Conservation (phyloP, 1,140 invertebrate species). For the Drosophila prosaltans region DNA sequence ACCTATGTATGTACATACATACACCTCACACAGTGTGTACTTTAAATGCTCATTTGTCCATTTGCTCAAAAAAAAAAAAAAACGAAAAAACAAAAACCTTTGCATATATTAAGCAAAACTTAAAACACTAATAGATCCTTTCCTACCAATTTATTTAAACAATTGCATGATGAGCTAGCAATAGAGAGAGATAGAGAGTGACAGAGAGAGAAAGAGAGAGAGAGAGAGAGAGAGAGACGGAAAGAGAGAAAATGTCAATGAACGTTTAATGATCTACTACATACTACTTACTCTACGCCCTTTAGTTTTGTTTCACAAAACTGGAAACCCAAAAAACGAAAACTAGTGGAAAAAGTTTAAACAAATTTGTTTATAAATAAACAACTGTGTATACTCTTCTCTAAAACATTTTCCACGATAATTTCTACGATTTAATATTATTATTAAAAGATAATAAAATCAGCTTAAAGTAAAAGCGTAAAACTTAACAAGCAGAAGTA, state of each 20-base stretch:
- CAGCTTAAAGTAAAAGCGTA: no score
- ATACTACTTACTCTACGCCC: constrained; percentile 31
- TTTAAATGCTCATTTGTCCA: constrained; percentile 3
- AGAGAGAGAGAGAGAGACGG: background rate
- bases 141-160: background rate
- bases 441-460: background rate
- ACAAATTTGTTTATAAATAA: background rate
- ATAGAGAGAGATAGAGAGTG: background rate
- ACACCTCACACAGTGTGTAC: constrained; percentile 43
- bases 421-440: background rate
- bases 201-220: background rate
- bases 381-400: background rate
- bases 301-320: constrained; percentile 37
- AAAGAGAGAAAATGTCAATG: constrained; percentile 34
- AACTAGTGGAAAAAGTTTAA: constrained; percentile 5
- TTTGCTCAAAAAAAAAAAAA: background rate
- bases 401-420: background rate
- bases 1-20: background rate
- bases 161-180: constrained; percentile 13
- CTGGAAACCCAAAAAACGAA: constrained; percentile 9
- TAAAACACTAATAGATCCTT: background rate
- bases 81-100: background rate
- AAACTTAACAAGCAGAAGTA: no score
- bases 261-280: constrained; percentile 43
- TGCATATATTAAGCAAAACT: background rate